Evolutionary conservation across 2,113 vertebrate genomes (phyloP).

Genomic region (Irena cyanogastra): DNA sequence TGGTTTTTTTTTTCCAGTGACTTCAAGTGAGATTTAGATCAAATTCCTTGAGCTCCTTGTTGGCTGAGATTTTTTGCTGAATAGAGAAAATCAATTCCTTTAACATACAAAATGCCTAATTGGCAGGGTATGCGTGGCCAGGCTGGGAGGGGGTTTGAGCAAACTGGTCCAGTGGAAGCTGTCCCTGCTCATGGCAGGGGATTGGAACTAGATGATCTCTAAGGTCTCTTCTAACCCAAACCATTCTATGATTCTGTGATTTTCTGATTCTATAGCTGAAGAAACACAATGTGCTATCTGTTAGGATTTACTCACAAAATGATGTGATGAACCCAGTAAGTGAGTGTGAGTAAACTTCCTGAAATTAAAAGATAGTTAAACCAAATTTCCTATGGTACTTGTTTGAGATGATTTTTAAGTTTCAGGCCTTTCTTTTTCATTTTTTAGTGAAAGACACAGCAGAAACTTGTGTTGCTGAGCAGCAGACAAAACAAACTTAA

Average conservation of each 20-base stretch:
- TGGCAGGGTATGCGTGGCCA: neutral
- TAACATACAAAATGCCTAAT: rapidly evolving
- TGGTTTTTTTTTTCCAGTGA: neutral
- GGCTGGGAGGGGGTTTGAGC: neutral
- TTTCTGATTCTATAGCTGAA: neutral
- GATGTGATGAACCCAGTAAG: neutral
- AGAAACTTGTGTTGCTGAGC: neutral
- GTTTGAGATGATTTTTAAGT: neutral
- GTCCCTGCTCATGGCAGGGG: neutral
- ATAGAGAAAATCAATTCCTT: neutral
- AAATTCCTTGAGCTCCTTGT: neutral
- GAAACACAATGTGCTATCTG: neutral
- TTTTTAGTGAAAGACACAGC: neutral
- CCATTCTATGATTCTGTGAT: neutral
- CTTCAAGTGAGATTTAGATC: neutral
- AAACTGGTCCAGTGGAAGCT: neutral
- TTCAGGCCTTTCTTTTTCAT: neutral
- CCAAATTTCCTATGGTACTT: neutral
- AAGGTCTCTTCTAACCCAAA: neutral
- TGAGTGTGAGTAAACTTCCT: neutral
- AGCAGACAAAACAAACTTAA: neutral
- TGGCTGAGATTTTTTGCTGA: neutral
- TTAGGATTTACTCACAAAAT: neutral
- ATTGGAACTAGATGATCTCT: neutral
- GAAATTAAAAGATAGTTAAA: neutral